Conservation (phyloP, 2,888 invertebrate genomes). For the Hypomecis punctinalis region DNA sequence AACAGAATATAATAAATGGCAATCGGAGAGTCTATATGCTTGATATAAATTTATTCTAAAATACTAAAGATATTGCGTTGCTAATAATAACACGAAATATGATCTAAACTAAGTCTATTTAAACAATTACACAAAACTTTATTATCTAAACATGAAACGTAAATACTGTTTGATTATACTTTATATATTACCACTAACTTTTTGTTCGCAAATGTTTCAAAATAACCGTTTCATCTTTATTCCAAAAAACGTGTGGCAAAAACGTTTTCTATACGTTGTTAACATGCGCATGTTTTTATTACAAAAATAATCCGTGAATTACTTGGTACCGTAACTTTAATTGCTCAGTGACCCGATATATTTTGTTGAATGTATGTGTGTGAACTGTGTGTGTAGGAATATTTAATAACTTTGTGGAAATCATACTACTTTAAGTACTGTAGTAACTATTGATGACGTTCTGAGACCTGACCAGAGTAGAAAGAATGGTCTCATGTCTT, state of each 20-base stretch:
- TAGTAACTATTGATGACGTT: too few species aligned
- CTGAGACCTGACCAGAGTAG: too few species aligned
- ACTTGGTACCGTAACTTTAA: slow-evolving; percentile 2
- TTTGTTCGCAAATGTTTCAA: slow-evolving; percentile 6
- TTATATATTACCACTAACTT: slow-evolving; percentile 9
- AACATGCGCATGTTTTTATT: slow-evolving; percentile 3
- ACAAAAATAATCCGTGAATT: slow-evolving; percentile 3
- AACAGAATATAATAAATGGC: too few species aligned
- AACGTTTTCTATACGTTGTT: not conserved
- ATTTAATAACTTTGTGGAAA: not conserved
- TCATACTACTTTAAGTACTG: too few species aligned
- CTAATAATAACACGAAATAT: too few species aligned
- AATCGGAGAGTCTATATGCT: too few species aligned
- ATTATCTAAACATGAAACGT: not conserved
- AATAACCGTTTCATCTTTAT: slow-evolving; percentile 11
- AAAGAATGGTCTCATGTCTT: too few species aligned
- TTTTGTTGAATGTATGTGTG: not conserved
- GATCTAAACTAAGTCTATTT: too few species aligned
- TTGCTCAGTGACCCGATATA: not conserved
- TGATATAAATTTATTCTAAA: too few species aligned
- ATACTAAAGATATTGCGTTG: too few species aligned
- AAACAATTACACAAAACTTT: too few species aligned
- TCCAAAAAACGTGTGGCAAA: slow-evolving; percentile 20
- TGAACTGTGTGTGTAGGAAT: not conserved
- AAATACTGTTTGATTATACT: not conserved